Evolutionary conservation across 2,113 vertebrate species (phyloP).

Genomic region (Callionymus lyra): DNA sequence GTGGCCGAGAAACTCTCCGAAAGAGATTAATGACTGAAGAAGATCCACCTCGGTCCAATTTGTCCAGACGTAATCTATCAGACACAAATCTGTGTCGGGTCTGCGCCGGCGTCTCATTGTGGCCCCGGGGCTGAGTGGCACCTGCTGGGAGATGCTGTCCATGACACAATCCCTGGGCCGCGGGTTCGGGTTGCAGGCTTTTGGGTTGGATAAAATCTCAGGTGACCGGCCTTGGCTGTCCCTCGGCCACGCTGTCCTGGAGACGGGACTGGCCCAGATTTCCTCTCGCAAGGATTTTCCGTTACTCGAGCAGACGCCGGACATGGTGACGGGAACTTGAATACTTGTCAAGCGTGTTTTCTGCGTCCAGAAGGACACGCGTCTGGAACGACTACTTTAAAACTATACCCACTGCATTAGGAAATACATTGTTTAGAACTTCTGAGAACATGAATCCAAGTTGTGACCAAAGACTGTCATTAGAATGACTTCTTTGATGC

Average conservation of each 20-base stretch:
- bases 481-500: too few species aligned
- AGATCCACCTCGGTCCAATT: conserved; percentile 3
- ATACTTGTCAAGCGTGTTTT: too few species aligned
- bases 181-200: conserved; percentile 59
- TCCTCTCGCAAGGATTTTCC: conserved; percentile 70
- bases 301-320: conserved; percentile 38
- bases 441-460: too few species aligned
- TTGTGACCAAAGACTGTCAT: too few species aligned
- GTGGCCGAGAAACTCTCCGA: neutral
- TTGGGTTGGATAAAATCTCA: conserved; percentile 70
- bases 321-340: too few species aligned
- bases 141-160: conserved; percentile 55
- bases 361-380: too few species aligned
- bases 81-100: conserved; percentile 25
- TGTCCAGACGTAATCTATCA: conserved; percentile 8
- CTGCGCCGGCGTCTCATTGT: conserved; percentile 35
- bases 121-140: conserved; percentile 35
- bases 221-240: conserved; percentile 60
- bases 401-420: too few species aligned
- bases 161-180: conserved; percentile 64
- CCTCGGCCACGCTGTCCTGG: conserved; percentile 59
- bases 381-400: too few species aligned
- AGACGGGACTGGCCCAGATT: conserved; percentile 67
- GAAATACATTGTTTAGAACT: too few species aligned
- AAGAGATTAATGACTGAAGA: neutral